phyloP scores from a whole-genome alignment of 2,888 invertebrate species.

The Apodemia duryi region DNA sequence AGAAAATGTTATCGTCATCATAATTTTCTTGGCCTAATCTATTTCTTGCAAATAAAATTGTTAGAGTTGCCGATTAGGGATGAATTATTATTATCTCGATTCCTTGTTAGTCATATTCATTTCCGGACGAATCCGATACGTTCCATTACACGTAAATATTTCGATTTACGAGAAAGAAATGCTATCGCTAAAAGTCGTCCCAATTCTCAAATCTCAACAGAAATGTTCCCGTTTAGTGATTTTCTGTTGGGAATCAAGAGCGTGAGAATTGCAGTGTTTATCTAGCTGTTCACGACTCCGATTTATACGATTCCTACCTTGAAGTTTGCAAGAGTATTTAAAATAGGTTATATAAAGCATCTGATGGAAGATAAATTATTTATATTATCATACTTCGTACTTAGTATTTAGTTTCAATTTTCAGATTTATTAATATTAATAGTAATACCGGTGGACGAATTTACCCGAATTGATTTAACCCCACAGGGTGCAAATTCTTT shows the following conservation, averaged over 20 bases:
- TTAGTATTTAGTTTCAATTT: too few relatives aligned
- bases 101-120: neutral
- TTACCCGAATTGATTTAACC: too few relatives aligned
- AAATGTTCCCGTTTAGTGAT: slow-evolving; percentile 6
- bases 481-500: too few relatives aligned
- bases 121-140: neutral
- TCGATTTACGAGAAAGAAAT: neutral
- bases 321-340: neutral
- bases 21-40: neutral
- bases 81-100: neutral
- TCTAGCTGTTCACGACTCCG: slow-evolving; percentile 8
- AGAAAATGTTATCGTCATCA: too few relatives aligned
- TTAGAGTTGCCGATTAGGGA: neutral
- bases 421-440: too few relatives aligned
- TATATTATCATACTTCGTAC: neutral
- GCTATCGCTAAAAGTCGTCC: neutral
- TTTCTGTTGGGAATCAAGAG: neutral
- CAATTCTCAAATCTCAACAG: neutral
- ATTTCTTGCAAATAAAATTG: neutral
- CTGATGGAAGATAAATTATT: neutral
- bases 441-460: too few relatives aligned
- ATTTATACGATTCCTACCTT: slow-evolving; percentile 5
- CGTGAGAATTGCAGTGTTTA: slow-evolving; percentile 5
- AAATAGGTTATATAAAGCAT: neutral
- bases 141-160: neutral